Conservation (phyloP, 1,140 invertebrate genomes). For the Phthorimaea operculella region DNA sequence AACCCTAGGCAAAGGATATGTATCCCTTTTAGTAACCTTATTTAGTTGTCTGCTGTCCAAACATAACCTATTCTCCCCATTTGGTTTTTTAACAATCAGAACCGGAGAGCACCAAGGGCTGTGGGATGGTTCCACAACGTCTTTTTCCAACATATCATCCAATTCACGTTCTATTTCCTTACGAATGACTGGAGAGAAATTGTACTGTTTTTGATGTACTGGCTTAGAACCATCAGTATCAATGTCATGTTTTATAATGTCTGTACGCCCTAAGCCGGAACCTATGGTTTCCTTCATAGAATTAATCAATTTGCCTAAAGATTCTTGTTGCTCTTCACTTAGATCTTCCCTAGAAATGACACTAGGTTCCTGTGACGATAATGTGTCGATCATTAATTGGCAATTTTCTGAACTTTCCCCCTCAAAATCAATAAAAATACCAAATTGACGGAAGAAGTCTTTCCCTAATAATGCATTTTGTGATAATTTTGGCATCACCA, state of each 20-base stretch:
- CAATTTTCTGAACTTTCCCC: neutral
- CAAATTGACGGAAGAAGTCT: neutral
- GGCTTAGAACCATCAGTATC: slow-evolving; percentile 19
- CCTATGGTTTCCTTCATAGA: neutral
- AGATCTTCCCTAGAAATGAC: neutral
- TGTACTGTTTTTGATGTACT: slow-evolving; percentile 21
- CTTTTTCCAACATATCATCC: neutral
- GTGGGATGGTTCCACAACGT: slow-evolving; percentile 7
- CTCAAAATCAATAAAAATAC: neutral
- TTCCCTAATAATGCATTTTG: neutral
- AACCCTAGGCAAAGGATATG: slow-evolving; percentile 28
- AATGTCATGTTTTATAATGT: slow-evolving; percentile 17
- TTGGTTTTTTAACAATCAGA: slow-evolving; percentile 16
- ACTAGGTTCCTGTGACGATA: neutral
- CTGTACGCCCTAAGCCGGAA: slow-evolving; percentile 17
- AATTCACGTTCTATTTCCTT: slow-evolving; percentile 5
- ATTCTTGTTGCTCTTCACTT: neutral
- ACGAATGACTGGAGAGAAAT: slow-evolving; percentile 11
- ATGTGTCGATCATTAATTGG: neutral
- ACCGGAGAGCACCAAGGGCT: slow-evolving; percentile 21
- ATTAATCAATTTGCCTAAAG: neutral
- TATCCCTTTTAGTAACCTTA: slow-evolving; percentile 28
- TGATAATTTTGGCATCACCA: neutral
- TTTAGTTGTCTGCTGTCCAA: slow-evolving; percentile 33
- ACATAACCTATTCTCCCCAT: slow-evolving; percentile 19